These are phyloP conservation scores for Deilephila porcellus DNA, from an alignment of 2,888 invertebrate genomes.

Conservation along the genomic window DNA sequence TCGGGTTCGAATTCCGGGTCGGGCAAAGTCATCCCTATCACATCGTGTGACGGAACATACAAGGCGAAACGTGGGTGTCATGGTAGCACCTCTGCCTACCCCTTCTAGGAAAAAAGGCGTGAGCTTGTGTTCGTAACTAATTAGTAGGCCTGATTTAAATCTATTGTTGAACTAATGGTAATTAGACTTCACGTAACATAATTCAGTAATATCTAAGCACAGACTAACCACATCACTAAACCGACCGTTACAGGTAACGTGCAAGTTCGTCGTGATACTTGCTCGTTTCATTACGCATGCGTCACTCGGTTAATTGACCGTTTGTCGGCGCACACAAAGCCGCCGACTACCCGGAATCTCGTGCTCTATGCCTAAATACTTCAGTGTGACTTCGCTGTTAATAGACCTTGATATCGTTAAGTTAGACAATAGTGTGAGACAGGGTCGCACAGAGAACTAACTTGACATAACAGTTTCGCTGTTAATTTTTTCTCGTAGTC, in stretches of 20 bases:
- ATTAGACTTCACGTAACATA: neutral
- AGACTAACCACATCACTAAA: constrained; percentile 43
- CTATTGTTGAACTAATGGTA: neutral
- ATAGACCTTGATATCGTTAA: neutral
- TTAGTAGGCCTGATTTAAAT: too few relatives aligned
- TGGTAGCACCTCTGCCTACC: too few relatives aligned
- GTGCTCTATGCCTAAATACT: constrained; percentile 1
- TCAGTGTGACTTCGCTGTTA: neutral
- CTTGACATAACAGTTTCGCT: too few relatives aligned
- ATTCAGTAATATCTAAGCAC: neutral
- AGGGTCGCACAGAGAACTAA: too few relatives aligned
- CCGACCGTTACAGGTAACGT: constrained; percentile 55
- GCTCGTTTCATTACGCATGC: constrained; percentile 49
- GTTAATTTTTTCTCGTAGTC: too few relatives aligned
- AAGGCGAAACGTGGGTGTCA: too few relatives aligned
- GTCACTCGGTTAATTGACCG: constrained; percentile 35
- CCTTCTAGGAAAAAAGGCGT: too few relatives aligned
- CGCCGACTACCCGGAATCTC: neutral
- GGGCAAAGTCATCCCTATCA: too few relatives aligned
- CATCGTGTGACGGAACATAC: too few relatives aligned
- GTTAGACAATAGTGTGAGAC: too few relatives aligned
- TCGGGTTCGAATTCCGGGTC: too few relatives aligned
- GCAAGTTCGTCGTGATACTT: constrained; percentile 58
- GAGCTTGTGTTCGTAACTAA: too few relatives aligned
- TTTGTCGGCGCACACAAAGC: constrained; percentile 29